Evolutionary conservation across 1,140 invertebrate genomes (phyloP).

Genomic region (Notospermus geniculatus): DNA sequence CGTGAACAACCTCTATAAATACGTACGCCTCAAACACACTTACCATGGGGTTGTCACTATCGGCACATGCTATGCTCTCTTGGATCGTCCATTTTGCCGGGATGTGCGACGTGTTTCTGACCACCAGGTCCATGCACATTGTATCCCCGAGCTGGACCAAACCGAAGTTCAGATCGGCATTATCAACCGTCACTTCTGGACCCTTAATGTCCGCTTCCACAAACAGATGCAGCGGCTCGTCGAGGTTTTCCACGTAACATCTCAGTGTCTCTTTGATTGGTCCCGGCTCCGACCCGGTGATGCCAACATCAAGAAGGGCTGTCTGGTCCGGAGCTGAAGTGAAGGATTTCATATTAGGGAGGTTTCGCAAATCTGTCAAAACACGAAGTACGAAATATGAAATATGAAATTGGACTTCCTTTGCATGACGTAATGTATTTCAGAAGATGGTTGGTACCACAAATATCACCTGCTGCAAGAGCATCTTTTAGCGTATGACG

Average conservation of each 20-base stretch:
- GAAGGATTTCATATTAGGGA: too few species aligned
- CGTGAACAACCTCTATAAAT: too few species aligned
- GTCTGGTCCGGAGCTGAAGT: too few species aligned
- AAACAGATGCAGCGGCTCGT: constrained; percentile 48
- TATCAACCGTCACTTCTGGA: constrained; percentile 43
- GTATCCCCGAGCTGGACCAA: constrained; percentile 40
- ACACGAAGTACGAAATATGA: too few species aligned
- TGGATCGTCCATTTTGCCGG: constrained; percentile 28
- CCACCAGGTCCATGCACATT: constrained; percentile 28
- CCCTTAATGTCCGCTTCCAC: constrained; percentile 53
- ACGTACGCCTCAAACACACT: not conserved
- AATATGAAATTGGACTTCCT: too few species aligned
- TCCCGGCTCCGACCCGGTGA: constrained; percentile 48
- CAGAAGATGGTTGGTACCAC: too few species aligned
- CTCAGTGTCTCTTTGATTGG: constrained; percentile 43
- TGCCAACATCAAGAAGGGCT: constrained; percentile 39
- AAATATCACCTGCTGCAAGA: too few species aligned
- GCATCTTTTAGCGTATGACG: too few species aligned
- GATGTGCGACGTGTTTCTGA: constrained; percentile 38
- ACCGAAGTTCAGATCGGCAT: constrained; percentile 48
- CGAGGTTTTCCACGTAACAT: constrained; percentile 50
- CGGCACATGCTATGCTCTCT: constrained; percentile 14
- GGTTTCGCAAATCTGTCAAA: too few species aligned
- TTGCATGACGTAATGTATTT: too few species aligned
- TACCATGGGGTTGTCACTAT: constrained; percentile 27